Conservation (phyloP, 2,797 vertebrate genomes). For the Carcharodon carcharias region DNA sequence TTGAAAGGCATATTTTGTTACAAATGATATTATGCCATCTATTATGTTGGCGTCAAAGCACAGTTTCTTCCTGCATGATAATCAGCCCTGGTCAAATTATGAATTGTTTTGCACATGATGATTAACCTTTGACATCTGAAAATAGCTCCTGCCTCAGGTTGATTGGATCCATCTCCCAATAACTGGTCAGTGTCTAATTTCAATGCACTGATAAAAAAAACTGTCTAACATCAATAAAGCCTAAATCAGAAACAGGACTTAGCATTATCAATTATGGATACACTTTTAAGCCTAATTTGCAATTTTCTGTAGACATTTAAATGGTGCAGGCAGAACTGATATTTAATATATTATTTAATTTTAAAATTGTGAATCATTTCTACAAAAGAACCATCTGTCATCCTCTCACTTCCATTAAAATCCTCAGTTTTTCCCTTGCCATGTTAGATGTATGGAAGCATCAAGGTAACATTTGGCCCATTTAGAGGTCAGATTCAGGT, state of each 20-base stretch:
- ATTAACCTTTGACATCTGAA: not conserved
- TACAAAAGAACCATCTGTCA: not conserved
- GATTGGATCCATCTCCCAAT: not conserved
- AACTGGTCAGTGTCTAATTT: constrained; percentile 10
- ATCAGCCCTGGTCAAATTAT: not conserved
- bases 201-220: not conserved
- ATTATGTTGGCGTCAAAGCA: not conserved
- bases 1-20: not conserved
- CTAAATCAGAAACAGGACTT: not conserved
- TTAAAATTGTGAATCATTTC: not conserved
- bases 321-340: not conserved
- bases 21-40: not conserved
- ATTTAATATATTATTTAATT: not conserved
- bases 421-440: not conserved
- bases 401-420: not conserved
- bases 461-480: not conserved
- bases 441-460: not conserved
- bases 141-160: not conserved
- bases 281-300: no score
- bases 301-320: not conserved
- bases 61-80: not conserved
- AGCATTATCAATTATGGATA: constrained; percentile 14
- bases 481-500: not conserved
- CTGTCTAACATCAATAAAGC: not conserved
- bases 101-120: not conserved